Conservation (phyloP, 1,140 invertebrate genomes). For the Chironomus tepperi region DNA sequence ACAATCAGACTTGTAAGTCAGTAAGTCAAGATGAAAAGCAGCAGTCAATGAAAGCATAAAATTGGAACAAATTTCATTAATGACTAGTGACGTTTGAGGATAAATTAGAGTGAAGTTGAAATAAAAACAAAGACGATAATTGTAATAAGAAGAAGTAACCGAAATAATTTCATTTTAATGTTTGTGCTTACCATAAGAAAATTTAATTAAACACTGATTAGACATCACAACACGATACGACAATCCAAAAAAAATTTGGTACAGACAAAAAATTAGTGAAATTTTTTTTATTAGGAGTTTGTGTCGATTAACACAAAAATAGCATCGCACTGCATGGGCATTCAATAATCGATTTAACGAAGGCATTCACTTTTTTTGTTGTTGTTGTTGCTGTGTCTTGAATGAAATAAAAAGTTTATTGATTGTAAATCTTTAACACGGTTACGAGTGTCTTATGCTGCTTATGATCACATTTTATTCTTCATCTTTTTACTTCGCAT, state of each 20-base stretch:
- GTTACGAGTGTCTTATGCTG: not conserved
- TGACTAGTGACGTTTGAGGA: not conserved
- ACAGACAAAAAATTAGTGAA: slow-evolving; percentile 4
- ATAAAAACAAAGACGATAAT: too few species aligned
- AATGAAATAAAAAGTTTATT: not conserved
- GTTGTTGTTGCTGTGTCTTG: too few species aligned
- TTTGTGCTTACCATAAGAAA: not conserved
- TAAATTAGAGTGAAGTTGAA: too few species aligned
- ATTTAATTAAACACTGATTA: not conserved
- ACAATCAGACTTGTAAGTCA: too few species aligned
- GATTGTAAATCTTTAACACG: slow-evolving; percentile 13
- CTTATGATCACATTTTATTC: not conserved
- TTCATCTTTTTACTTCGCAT: not conserved
- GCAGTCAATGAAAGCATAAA: not conserved
- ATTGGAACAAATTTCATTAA: slow-evolving; percentile 7
- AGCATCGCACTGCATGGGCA: not conserved
- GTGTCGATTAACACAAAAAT: not conserved
- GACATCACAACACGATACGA: slow-evolving; percentile 5
- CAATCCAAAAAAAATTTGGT: not conserved
- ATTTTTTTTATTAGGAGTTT: not conserved
- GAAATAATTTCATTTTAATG: slow-evolving; percentile 1
- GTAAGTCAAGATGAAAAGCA: not conserved
- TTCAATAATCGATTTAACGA: not conserved
- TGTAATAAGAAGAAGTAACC: not conserved
- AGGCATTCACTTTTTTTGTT: not conserved